Conservation (phyloP, 2,888 invertebrate genomes). For the Clostera curtula region DNA sequence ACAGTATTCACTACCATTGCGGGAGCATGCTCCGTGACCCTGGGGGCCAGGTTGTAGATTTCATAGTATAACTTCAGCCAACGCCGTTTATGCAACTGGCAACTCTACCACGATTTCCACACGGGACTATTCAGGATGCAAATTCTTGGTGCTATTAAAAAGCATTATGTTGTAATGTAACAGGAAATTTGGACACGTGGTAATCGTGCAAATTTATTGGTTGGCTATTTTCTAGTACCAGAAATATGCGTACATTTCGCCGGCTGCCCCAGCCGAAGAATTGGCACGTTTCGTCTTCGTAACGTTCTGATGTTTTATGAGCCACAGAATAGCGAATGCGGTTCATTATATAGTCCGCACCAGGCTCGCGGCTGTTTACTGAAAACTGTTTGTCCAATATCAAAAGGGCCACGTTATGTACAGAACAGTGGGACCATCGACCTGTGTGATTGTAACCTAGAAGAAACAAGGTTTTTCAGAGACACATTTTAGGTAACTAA, state of each 20-base stretch:
- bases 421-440: conserved; percentile 37
- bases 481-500: not conserved
- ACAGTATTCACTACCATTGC: too few relatives aligned
- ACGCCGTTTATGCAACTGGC: too few relatives aligned
- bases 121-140: too few relatives aligned
- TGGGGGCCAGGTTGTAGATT: too few relatives aligned
- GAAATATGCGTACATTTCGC: conserved; percentile 44
- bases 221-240: not conserved
- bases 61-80: too few relatives aligned
- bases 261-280: conserved; percentile 60
- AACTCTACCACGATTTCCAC: too few relatives aligned
- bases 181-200: not conserved
- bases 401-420: conserved; percentile 49
- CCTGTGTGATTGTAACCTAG: conserved; percentile 45
- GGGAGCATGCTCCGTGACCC: too few relatives aligned
- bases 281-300: conserved; percentile 26
- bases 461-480: too few relatives aligned
- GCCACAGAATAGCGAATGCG: conserved; percentile 40
- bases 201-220: not conserved
- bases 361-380: conserved; percentile 35
- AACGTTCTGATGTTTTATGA: conserved; percentile 10
- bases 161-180: too few relatives aligned
- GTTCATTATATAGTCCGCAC: conserved; percentile 41
- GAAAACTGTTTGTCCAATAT: conserved; percentile 42
- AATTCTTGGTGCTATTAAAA: too few relatives aligned